Evolutionary conservation across 2,888 invertebrate species (phyloP), one percentile per base, ranked within the genome.

Genomic region (Euclidia mi): DNA sequence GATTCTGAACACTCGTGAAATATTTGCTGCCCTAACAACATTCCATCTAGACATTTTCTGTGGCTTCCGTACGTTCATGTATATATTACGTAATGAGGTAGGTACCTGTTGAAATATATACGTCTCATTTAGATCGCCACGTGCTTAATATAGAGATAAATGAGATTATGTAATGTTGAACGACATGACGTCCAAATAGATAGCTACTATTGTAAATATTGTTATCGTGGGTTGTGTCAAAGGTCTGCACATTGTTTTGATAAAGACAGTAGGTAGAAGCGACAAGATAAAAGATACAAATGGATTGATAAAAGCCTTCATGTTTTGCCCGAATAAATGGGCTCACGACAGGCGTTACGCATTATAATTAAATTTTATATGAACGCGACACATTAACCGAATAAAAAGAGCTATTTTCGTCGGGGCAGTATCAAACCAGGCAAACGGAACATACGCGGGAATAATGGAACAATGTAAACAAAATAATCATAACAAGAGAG

Each of bases 391-490:
- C 70, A 72, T 73, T 70, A 71, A 67, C 71, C 62, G 63, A 73
- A 79, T 73, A 79, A 74, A 75, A 78, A 63, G 44, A 67, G 76
- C 73, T 84, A 83, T 82, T 84, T 79, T 79, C 61, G 73, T 71
- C 66, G 52, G 41, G 57, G 62, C 76, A 73, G 71, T 74, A 61
- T 62, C 65, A 71, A 69, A 81, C 78, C 78, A 79, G 73, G 73
- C 71, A 64, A 66, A 76, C 74, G 71, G 73, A 72, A 76, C 76
- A 74, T 72, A 80, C 78, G 70, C 78, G 62, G 71, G 74, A 80
- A 80, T 83, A 81, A 85, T 85, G 79, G 79, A 73, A 76, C 77
- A 80, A 71, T 77, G 79, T 83, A 82, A 82, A 85, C 85, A 85
- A 78, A 81, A 81, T 81, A 82, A 82, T 80, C 75, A 77, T 81